phyloP scores from a whole-genome alignment of 2,797 vertebrate species.

The Myotis vivesi region DNA sequence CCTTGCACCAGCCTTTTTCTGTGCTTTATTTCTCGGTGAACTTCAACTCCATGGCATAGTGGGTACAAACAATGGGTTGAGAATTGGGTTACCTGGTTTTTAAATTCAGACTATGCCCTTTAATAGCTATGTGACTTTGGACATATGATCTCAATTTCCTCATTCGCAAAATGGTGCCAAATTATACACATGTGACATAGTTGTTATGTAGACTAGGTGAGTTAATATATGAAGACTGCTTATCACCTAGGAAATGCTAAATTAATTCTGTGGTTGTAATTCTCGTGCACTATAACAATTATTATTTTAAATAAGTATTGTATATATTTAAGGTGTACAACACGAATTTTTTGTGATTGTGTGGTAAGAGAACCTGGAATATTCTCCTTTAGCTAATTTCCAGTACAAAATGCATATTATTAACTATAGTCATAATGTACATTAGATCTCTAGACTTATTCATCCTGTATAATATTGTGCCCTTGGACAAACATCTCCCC shows the following conservation, averaged over 20 bases:
- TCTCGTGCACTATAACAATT: not conserved
- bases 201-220: not conserved
- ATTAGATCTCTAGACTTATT: not conserved
- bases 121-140: not conserved
- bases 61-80: not conserved
- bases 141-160: not conserved
- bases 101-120: not conserved
- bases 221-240: not conserved
- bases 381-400: not conserved
- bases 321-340: not conserved
- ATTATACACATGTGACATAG: not conserved
- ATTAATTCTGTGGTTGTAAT: not conserved
- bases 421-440: not conserved
- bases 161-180: not conserved
- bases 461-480: not conserved
- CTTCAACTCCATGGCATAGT: fast-evolving
- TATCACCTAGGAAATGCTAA: not conserved
- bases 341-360: not conserved
- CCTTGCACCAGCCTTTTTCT: not conserved
- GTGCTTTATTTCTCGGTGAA: not conserved
- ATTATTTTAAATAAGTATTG: not conserved
- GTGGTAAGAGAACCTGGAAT: not conserved
- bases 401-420: not conserved
- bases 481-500: not conserved
- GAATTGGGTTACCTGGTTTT: not conserved